Percentiles rank a stretch among this genome's conserved stretches.
These are phyloP conservation scores for Lophura nycthemera DNA, from an alignment of 2,113 vertebrate genomes.

Conservation along the genomic window DNA sequence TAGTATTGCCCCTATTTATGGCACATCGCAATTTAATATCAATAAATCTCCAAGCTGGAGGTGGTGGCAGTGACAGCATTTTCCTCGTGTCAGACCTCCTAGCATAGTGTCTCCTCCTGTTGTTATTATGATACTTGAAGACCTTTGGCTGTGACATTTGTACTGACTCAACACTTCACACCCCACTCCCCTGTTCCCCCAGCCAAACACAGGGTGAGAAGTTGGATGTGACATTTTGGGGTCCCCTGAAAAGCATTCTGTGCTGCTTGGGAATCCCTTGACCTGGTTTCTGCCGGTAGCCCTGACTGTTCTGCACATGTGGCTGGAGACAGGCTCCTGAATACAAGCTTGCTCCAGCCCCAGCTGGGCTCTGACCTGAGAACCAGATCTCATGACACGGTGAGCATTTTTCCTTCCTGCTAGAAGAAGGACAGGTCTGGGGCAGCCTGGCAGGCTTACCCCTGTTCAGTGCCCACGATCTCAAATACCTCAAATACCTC, in stretches of 20 bases:
- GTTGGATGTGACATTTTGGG: conserved; percentile 37
- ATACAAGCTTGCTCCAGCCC: not conserved
- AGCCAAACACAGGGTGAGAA: conserved; percentile 18
- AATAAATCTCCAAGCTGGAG: conserved; percentile 60
- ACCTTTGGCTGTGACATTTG: conserved; percentile 40
- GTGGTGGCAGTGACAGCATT: conserved; percentile 53
- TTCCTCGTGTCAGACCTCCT: conserved; percentile 53
- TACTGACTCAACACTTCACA: conserved; percentile 47
- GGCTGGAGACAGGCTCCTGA: not conserved
- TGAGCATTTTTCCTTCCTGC: not conserved
- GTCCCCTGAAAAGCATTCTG: not conserved
- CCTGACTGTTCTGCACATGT: rapidly evolving
- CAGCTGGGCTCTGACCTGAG: not conserved
- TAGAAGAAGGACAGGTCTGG: not conserved
- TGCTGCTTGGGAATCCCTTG: not conserved
- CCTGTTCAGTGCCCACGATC: not conserved
- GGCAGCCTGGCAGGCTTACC: not conserved
- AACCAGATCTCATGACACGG: not conserved
- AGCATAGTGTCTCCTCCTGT: conserved; percentile 32
- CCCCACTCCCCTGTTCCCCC: not conserved
- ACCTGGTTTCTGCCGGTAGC: not conserved
- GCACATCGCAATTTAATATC: conserved; percentile 64
- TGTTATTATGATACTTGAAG: conserved; percentile 55
- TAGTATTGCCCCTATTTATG: conserved; percentile 61
- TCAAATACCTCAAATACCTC: not conserved